Base-by-base conservation (phyloP, 2,888 invertebrate genomes). In the Agriopis aurantiaria region DNA sequence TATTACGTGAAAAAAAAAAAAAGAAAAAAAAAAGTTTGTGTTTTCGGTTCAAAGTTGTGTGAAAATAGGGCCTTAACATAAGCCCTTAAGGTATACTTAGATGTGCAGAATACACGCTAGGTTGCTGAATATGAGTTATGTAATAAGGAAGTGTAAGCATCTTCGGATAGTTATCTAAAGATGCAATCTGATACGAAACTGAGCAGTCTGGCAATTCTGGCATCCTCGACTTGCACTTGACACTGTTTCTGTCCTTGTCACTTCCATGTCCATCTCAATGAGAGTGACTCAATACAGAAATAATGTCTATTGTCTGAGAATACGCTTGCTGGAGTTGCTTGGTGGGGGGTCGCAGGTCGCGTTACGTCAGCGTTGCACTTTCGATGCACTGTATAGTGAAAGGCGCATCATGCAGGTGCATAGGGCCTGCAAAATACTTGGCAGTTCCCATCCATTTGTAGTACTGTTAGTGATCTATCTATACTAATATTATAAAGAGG, bases 291-390 rank as follows among this genome's bases (percentile, higher is more conserved):
- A 3, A 0, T 33, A 33, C 33, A 33, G 33, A 33, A 33, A 33
- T 33, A 33, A 33, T 33, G 33, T 33, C 33, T 33, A 33, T 33
- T 33, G 33, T 33, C 33, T 33, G 33, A 33, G 5, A 33, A 33
- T 33, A 40, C 33, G 12, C 53, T 8, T 9, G 64, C 48, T 69
- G 41, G 56, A 67, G 57, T 63, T 65, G 33, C 61, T 40, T 60
- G 33, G 55, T 55, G 43, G 57, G 61, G 68, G 75, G 75, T 75
- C 69, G 64, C 80, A 86, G 92, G 90, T 90, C 90, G 84, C 67
- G 82, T 93, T 92, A 90, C 93, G 87, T 91, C 90, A 91, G 83
- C 82, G 80, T 83, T 91, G 92, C 93, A 93, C 93, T 93, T 93
- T 93, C 93, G 88, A 93, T 88, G 74, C 77, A 86, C 84, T 69